A percentile compares a stretch with the other conserved stretches of the same genome.
Evolutionary conservation across 1,140 invertebrate genomes (phyloP).

Genomic region (Drosophila tsacasi): DNA sequence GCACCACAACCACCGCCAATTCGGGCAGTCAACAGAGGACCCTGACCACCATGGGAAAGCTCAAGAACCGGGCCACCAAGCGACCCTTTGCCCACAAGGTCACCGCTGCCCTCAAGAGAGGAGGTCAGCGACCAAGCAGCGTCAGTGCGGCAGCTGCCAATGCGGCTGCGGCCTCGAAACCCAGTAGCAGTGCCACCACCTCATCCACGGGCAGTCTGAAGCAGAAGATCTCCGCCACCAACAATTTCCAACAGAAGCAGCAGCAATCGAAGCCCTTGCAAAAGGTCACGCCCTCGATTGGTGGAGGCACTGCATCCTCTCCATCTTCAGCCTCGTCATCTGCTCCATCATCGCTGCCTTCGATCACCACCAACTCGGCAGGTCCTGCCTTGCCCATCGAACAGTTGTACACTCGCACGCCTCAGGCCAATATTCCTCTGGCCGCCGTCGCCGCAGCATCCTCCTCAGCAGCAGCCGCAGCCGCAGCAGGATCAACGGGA

Average conservation of each 20-base stretch:
- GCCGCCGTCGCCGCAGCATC: slow-evolving; percentile 52
- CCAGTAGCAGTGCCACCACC: slow-evolving; percentile 32
- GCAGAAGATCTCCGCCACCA: slow-evolving; percentile 61
- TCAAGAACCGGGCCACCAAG: slow-evolving; percentile 75
- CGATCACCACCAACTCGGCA: slow-evolving; percentile 39
- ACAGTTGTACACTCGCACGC: slow-evolving; percentile 63
- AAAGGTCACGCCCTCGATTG: slow-evolving; percentile 43
- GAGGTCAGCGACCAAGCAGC: slow-evolving; percentile 64
- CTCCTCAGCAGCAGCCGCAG: slow-evolving; percentile 40
- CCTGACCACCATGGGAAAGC: slow-evolving; percentile 75
- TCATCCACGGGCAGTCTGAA: slow-evolving; percentile 37
- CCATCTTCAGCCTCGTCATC: slow-evolving; percentile 14
- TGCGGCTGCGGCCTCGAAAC: slow-evolving; percentile 65
- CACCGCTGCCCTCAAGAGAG: slow-evolving; percentile 59
- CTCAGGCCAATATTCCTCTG: slow-evolving; percentile 67
- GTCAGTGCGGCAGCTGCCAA: slow-evolving; percentile 56
- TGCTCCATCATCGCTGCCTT: slow-evolving; percentile 27
- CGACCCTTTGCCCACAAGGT: slow-evolving; percentile 73
- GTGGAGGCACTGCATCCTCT: slow-evolving; percentile 23
- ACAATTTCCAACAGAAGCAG: slow-evolving; percentile 46
- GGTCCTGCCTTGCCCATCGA: slow-evolving; percentile 59
- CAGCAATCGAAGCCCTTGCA: slow-evolving; percentile 54
- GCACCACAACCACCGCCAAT: slow-evolving; percentile 59
- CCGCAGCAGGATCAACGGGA: slow-evolving; percentile 19
- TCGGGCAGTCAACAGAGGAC: slow-evolving; percentile 68